Evolutionary conservation across 2,113 vertebrate genomes (phyloP).

Genomic region (Antennarius striatus): DNA sequence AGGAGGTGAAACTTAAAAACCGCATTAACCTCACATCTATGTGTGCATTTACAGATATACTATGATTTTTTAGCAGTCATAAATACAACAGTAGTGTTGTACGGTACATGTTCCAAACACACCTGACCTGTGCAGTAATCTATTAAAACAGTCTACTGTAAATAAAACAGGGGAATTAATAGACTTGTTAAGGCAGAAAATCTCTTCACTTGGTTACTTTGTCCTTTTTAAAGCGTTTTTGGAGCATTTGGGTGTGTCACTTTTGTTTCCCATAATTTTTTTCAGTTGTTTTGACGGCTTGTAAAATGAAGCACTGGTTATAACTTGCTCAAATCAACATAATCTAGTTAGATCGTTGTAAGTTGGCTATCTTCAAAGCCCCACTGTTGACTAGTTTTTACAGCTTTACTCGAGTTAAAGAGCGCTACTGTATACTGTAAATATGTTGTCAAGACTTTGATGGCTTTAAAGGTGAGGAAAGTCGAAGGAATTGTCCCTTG

Average conservation of each 20-base stretch:
- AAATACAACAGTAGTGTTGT: not conserved
- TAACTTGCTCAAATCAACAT: conserved; percentile 19
- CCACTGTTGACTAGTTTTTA: too few species aligned
- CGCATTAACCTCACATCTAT: conserved; percentile 14
- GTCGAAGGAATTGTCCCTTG: too few species aligned
- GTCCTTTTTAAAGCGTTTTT: conserved; percentile 9
- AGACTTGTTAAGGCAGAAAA: conserved; percentile 31
- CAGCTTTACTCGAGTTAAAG: too few species aligned
- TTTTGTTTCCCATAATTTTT: not conserved
- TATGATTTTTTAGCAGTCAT: conserved; percentile 22
- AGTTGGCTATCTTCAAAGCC: too few species aligned
- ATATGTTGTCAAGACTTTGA: too few species aligned
- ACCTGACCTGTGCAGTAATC: conserved; percentile 11
- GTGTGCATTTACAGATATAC: conserved; percentile 25
- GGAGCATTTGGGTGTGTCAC: conserved; percentile 10
- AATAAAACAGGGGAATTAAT: conserved; percentile 17
- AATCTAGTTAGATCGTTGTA: not conserved
- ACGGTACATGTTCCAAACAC: conserved; percentile 19
- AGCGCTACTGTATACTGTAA: too few species aligned
- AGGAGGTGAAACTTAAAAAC: conserved; percentile 32
- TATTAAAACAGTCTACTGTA: not conserved
- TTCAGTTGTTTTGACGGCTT: not conserved
- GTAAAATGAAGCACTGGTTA: not conserved
- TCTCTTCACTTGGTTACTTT: conserved; percentile 13
- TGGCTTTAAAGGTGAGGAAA: too few species aligned